phyloP scores from a whole-genome alignment of 2,797 vertebrate species.

The Picus viridis region DNA sequence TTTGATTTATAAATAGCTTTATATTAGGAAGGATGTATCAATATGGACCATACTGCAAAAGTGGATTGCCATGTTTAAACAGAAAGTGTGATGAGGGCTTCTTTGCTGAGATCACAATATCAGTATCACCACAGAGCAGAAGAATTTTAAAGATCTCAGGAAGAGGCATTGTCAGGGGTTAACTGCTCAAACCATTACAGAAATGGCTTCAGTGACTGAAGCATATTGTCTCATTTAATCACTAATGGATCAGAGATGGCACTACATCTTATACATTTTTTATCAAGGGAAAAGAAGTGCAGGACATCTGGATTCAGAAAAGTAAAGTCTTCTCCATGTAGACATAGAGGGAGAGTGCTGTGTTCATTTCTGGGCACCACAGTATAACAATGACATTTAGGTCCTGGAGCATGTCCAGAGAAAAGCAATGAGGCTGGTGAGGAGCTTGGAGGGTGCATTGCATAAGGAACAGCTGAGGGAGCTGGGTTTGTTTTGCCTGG shows the following conservation, averaged over 20 bases:
- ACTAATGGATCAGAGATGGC: background rate
- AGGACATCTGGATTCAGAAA: background rate
- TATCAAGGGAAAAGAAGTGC: background rate
- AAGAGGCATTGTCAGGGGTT: background rate
- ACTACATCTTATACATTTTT: fast-evolving
- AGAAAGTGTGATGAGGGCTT: background rate
- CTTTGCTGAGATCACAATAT: background rate
- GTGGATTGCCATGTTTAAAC: background rate
- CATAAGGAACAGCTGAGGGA: too few relatives aligned
- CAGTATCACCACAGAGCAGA: background rate
- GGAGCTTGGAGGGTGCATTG: too few relatives aligned
- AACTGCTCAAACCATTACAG: too few relatives aligned
- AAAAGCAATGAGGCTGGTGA: too few relatives aligned
- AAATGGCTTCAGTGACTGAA: background rate
- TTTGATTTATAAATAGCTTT: background rate
- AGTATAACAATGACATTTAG: too few relatives aligned
- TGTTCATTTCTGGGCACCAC: too few relatives aligned
- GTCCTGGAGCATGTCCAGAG: too few relatives aligned
- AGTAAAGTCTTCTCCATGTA: background rate
- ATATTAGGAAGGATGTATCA: background rate
- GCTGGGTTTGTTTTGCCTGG: too few relatives aligned
- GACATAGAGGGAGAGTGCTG: background rate
- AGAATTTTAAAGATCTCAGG: background rate
- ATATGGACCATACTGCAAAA: background rate
- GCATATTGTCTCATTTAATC: background rate